Percentiles rank a stretch among this genome's conserved stretches.
Evolutionary conservation across 2,888 invertebrate genomes (phyloP).

Genomic region (Ophion ellenae): DNA sequence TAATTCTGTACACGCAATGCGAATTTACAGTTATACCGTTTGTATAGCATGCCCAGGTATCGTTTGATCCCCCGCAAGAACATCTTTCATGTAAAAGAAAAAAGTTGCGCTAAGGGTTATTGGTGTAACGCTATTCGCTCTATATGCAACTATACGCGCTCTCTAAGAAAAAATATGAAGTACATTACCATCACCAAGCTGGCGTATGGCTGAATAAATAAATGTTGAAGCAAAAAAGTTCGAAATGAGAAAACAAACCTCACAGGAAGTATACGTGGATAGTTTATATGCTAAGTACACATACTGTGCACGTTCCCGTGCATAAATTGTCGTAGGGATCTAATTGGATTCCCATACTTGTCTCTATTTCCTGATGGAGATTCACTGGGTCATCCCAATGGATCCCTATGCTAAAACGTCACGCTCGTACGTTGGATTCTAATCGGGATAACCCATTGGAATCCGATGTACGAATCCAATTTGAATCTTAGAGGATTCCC

Average conservation of each 20-base stretch:
- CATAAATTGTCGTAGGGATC: too few relatives aligned
- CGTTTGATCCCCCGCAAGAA: neutral
- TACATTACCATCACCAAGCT: too few relatives aligned
- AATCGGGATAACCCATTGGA: too few relatives aligned
- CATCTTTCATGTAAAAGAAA: neutral
- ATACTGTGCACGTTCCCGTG: too few relatives aligned
- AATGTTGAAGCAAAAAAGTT: neutral
- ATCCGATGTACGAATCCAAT: too few relatives aligned
- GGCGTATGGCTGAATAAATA: neutral
- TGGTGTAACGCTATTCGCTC: neutral
- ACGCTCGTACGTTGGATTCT: too few relatives aligned
- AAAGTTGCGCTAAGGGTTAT: neutral
- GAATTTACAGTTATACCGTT: neutral
- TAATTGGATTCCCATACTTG: too few relatives aligned
- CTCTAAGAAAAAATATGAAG: neutral
- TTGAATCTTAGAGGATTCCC: too few relatives aligned
- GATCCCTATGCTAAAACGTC: too few relatives aligned
- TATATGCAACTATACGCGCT: neutral
- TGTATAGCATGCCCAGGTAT: neutral
- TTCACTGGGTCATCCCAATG: too few relatives aligned
- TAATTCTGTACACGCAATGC: neutral
- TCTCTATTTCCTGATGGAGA: too few relatives aligned
- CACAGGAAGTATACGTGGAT: neutral
- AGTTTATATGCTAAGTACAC: too few relatives aligned
- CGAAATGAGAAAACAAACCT: neutral